Conservation (phyloP, 2,888 invertebrate genomes). For the Rhodophaea formosa region DNA sequence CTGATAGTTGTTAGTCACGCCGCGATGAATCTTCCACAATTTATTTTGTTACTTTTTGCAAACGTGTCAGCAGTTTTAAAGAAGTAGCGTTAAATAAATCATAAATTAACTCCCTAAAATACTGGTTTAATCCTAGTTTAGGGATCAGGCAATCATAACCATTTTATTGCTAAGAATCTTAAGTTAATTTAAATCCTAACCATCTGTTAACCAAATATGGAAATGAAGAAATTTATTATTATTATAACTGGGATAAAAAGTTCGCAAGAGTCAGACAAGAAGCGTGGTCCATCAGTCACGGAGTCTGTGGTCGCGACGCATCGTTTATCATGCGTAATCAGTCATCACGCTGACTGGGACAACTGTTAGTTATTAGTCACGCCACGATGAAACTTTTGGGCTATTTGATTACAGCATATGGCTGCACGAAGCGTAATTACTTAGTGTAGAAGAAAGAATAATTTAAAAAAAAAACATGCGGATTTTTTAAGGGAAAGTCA, state of each 20-base stretch:
- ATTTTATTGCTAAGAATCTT: too few species aligned
- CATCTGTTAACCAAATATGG: too few species aligned
- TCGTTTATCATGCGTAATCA: constrained; percentile 51
- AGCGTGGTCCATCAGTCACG: constrained; percentile 52
- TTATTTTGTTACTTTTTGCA: too few species aligned
- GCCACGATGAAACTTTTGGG: neutral
- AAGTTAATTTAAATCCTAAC: too few species aligned
- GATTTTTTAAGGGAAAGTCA: too few species aligned
- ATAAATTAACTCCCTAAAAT: too few species aligned
- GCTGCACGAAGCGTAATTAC: too few species aligned
- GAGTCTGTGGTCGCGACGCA: constrained; percentile 44
- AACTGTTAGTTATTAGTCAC: neutral
- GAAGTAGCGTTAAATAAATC: constrained; percentile 34
- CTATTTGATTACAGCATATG: neutral
- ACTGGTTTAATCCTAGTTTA: too few species aligned
- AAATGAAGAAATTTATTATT: too few species aligned
- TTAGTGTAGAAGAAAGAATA: too few species aligned
- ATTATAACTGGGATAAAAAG: constrained; percentile 40
- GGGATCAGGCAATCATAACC: too few species aligned
- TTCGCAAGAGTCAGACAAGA: constrained; percentile 42
- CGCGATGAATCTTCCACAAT: neutral
- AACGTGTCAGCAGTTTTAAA: neutral
- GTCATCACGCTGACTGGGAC: constrained; percentile 3
- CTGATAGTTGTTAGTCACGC: neutral
- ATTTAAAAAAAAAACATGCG: too few species aligned